Evolutionary conservation across 2,797 vertebrate genomes (phyloP).

Genomic region (Oryzias dopingdopingensis): DNA sequence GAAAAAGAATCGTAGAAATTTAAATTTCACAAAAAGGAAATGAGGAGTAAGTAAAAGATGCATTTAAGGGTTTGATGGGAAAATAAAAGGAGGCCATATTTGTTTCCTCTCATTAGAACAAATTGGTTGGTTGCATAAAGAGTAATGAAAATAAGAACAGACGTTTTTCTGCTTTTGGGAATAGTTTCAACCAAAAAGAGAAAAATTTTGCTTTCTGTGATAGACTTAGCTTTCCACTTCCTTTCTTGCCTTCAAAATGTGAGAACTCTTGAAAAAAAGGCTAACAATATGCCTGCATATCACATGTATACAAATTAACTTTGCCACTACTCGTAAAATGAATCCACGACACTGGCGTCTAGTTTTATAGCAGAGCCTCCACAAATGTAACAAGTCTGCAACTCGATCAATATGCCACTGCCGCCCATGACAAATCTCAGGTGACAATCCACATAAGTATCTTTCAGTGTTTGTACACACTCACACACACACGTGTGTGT

Average conservation of each 20-base stretch:
- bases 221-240: too few species aligned
- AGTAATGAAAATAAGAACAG: too few species aligned
- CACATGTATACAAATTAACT: slow-evolving; percentile 13
- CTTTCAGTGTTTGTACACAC: slow-evolving; percentile 14
- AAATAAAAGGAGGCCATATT: too few species aligned
- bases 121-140: too few species aligned
- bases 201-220: too few species aligned
- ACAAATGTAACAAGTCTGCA: slow-evolving; percentile 14
- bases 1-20: too few species aligned
- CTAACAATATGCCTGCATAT: neutral
- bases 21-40: too few species aligned
- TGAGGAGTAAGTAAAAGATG: too few species aligned
- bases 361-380: slow-evolving; percentile 17
- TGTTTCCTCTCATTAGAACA: too few species aligned
- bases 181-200: too few species aligned
- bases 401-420: slow-evolving; percentile 14
- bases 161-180: too few species aligned
- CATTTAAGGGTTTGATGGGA: too few species aligned
- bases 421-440: slow-evolving; percentile 15
- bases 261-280: slow-evolving; percentile 6
- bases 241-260: neutral
- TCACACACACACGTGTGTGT: neutral
- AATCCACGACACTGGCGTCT: slow-evolving; percentile 16
- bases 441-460: slow-evolving; percentile 25
- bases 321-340: slow-evolving; percentile 1